Evolutionary conservation across 2,113 vertebrate genomes (phyloP).

Genomic region (Stigmatopora argus): DNA sequence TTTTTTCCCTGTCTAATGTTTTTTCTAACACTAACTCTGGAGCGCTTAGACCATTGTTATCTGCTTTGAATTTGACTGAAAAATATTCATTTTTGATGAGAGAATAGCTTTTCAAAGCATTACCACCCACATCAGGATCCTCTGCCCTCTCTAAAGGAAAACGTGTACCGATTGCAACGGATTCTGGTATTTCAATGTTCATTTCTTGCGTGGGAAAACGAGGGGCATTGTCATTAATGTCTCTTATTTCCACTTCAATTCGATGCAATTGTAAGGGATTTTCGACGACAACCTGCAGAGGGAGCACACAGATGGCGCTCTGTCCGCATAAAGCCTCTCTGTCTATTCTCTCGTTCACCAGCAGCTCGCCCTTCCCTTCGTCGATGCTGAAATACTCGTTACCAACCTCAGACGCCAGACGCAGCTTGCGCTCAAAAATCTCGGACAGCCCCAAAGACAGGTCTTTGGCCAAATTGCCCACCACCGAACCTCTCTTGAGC

Average conservation of each 20-base stretch:
- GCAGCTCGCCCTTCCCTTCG: slow-evolving; percentile 67
- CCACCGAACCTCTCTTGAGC: slow-evolving; percentile 67
- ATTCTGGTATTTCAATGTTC: slow-evolving; percentile 55
- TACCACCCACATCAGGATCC: slow-evolving; percentile 61
- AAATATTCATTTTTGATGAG: slow-evolving; percentile 61
- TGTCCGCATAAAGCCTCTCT: slow-evolving; percentile 76
- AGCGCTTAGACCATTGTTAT: slow-evolving; percentile 51
- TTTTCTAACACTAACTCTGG: slow-evolving; percentile 67
- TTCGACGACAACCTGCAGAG: slow-evolving; percentile 74
- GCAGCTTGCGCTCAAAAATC: slow-evolving; percentile 69
- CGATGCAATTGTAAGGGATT: slow-evolving; percentile 75
- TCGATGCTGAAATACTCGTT: slow-evolving; percentile 72
- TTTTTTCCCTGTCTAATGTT: slow-evolving; percentile 63
- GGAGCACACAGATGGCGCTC: slow-evolving; percentile 69
- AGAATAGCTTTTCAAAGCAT: slow-evolving; percentile 55
- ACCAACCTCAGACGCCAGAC: slow-evolving; percentile 69
- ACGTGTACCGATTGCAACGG: slow-evolving; percentile 39
- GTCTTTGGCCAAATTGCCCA: slow-evolving; percentile 80
- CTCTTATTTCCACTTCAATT: slow-evolving; percentile 73
- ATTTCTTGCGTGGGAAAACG: slow-evolving; percentile 10
- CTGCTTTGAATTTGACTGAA: slow-evolving; percentile 51
- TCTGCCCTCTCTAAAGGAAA: slow-evolving; percentile 60
- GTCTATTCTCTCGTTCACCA: slow-evolving; percentile 76
- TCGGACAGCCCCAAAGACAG: slow-evolving; percentile 70
- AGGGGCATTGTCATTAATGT: slow-evolving; percentile 81